phyloP scores from a whole-genome alignment of 64 coral and sea anemone species.

The Hydrozoanthus tunicans region DNA sequence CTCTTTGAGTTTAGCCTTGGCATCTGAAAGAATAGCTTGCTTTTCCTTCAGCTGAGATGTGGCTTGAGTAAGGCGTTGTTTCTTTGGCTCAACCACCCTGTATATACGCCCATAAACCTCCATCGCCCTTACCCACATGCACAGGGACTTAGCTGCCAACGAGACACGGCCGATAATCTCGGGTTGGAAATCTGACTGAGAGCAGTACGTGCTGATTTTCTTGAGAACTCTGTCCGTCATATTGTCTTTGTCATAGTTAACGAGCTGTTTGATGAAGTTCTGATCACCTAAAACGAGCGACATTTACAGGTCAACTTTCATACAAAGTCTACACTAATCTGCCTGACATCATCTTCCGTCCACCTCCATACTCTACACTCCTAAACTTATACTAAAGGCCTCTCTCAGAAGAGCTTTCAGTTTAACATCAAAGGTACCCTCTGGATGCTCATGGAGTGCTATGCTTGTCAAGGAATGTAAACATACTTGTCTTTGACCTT shows the following conservation, averaged over 20 bases:
- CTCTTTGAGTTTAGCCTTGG: conserved; percentile 98
- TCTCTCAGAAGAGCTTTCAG: too few species aligned
- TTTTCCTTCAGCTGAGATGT: conserved; percentile 92
- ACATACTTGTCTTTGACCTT: too few species aligned
- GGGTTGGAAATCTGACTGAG: conserved; percentile 97
- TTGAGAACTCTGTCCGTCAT: conserved; percentile 96
- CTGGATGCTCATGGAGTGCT: too few species aligned
- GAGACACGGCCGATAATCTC: conserved; percentile 99
- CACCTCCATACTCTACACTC: too few species aligned
- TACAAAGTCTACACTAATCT: neutral
- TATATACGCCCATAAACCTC: conserved; percentile 97
- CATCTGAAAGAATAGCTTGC: conserved; percentile 92
- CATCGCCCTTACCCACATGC: conserved; percentile 99
- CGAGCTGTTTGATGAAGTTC: conserved; percentile 98
- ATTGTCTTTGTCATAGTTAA: conserved; percentile 99
- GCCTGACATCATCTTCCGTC: too few species aligned
- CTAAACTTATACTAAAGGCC: too few species aligned
- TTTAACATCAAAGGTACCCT: too few species aligned
- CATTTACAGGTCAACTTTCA: neutral
- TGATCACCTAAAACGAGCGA: conserved; percentile 69
- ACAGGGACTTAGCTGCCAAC: conserved; percentile 91
- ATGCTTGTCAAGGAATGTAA: too few species aligned
- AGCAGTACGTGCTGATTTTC: conserved; percentile 97
- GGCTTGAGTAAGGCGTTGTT: conserved; percentile 94
- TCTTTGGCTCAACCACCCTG: conserved; percentile 97